Percentiles rank a stretch among this genome's conserved stretches.
These are phyloP conservation scores for Caenorhabditis auriculariae DNA, from an alignment of 2,888 invertebrate genomes.

Conservation along the genomic window DNA sequence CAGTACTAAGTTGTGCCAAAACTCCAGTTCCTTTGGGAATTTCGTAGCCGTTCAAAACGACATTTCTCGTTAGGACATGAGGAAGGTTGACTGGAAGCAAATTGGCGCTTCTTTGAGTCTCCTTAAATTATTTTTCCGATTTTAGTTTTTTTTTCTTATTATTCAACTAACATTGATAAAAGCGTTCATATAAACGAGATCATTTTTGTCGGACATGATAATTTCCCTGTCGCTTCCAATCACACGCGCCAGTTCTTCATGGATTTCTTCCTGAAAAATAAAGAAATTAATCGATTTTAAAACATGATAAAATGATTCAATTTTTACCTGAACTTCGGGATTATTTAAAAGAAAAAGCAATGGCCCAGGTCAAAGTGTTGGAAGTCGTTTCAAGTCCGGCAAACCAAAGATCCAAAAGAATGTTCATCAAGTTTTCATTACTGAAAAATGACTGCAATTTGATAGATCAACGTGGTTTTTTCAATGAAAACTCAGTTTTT, in stretches of 20 bases:
- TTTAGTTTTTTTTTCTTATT: too few species aligned
- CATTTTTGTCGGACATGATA: constrained; percentile 25
- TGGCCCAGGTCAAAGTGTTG: constrained; percentile 23
- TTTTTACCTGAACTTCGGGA: constrained; percentile 23
- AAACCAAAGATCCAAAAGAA: constrained; percentile 27
- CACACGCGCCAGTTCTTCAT: constrained; percentile 35
- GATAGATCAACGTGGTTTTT: too few species aligned
- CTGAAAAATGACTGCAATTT: too few species aligned
- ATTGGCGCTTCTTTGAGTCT: constrained; percentile 28
- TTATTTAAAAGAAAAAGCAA: constrained; percentile 22
- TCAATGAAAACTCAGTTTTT: too few species aligned
- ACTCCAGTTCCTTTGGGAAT: constrained; percentile 25
- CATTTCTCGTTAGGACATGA: constrained; percentile 20
- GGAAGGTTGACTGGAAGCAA: constrained; percentile 24
- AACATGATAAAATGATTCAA: too few species aligned
- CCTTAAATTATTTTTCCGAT: constrained; percentile 11
- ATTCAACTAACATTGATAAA: too few species aligned
- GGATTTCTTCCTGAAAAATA: too few species aligned
- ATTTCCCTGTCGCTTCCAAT: constrained; percentile 32
- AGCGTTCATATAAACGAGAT: constrained; percentile 29
- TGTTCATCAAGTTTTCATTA: constrained; percentile 17
- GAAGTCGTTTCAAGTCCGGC: constrained; percentile 27
- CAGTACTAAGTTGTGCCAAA: constrained; percentile 23
- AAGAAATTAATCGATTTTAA: too few species aligned
- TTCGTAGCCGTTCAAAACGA: constrained; percentile 12